Percentiles rank a stretch among this genome's conserved stretches.
These are phyloP conservation scores for Eretmocerus hayati DNA, from an alignment of 2,888 invertebrate genomes.

Conservation along the genomic window DNA sequence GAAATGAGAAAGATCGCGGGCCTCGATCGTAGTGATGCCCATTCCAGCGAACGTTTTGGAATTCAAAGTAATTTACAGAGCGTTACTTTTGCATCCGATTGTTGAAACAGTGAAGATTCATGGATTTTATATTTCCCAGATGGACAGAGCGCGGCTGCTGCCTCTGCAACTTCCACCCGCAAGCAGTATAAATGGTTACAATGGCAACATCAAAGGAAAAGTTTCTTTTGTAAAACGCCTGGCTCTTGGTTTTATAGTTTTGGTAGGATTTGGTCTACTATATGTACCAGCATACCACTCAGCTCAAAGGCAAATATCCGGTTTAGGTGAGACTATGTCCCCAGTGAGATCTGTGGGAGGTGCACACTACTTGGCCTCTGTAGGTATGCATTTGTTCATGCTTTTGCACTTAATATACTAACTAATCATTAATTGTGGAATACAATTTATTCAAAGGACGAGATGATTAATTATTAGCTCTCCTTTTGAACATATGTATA, in stretches of 20 bases:
- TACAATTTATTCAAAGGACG: no score
- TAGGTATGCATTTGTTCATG: slow-evolving; percentile 38
- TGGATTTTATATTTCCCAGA: slow-evolving; percentile 29
- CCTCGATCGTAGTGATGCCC: no score
- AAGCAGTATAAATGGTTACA: slow-evolving; percentile 33
- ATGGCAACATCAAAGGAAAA: slow-evolving; percentile 31
- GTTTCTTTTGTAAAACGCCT: slow-evolving; percentile 39
- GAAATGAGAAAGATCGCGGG: no score
- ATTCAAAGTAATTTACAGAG: no score
- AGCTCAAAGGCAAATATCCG: slow-evolving; percentile 39
- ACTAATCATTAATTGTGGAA: no score
- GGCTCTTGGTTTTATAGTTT: slow-evolving; percentile 38
- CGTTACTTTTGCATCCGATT: no score
- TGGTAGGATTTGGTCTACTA: slow-evolving; percentile 39
- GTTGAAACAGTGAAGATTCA: no score
- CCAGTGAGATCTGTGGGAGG: slow-evolving; percentile 33
- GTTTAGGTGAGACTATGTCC: slow-evolving; percentile 43
- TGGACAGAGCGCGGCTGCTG: slow-evolving; percentile 40
- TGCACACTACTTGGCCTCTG: slow-evolving; percentile 35
- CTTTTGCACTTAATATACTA: no score
- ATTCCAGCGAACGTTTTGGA: no score
- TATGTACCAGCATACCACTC: slow-evolving; percentile 45
- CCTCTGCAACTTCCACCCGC: slow-evolving; percentile 40
- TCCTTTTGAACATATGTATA: no score
- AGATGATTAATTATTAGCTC: no score